Evolutionary conservation across 2,113 vertebrate genomes (phyloP).

Genomic region (Oncorhynchus masou): DNA sequence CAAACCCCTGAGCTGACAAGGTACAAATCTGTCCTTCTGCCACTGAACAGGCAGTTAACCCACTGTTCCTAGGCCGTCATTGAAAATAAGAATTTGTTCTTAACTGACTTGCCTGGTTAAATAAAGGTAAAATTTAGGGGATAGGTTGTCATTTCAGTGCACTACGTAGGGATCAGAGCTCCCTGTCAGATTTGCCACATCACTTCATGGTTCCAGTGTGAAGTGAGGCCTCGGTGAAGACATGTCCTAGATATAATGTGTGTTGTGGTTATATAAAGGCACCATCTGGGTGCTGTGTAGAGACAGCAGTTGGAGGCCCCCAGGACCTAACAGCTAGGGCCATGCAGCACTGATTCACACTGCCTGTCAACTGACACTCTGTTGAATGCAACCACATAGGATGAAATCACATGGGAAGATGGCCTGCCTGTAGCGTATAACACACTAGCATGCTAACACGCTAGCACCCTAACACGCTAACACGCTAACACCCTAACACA

Average conservation of each 20-base stretch:
- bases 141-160: too few relatives aligned
- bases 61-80: too few relatives aligned
- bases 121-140: too few relatives aligned
- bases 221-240: slow-evolving; percentile 11
- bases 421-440: background rate
- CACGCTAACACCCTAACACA: background rate
- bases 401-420: background rate
- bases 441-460: background rate
- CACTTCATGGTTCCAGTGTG: background rate
- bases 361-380: slow-evolving; percentile 12
- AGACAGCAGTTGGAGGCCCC: slow-evolving; percentile 37
- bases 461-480: too few relatives aligned
- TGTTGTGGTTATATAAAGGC: slow-evolving; percentile 33
- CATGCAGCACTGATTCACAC: too few relatives aligned
- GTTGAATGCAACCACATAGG: background rate
- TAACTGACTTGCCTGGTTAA: too few relatives aligned
- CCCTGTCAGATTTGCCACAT: too few relatives aligned
- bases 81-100: too few relatives aligned
- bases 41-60: too few relatives aligned
- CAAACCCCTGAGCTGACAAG: too few relatives aligned
- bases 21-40: too few relatives aligned
- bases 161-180: too few relatives aligned
- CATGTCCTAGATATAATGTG: slow-evolving; percentile 31
- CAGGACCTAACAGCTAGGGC: slow-evolving; percentile 15
- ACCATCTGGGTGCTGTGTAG: slow-evolving; percentile 37